phyloP scores from a whole-genome alignment of 1,140 invertebrate species.

The Caerostris extrusa region DNA sequence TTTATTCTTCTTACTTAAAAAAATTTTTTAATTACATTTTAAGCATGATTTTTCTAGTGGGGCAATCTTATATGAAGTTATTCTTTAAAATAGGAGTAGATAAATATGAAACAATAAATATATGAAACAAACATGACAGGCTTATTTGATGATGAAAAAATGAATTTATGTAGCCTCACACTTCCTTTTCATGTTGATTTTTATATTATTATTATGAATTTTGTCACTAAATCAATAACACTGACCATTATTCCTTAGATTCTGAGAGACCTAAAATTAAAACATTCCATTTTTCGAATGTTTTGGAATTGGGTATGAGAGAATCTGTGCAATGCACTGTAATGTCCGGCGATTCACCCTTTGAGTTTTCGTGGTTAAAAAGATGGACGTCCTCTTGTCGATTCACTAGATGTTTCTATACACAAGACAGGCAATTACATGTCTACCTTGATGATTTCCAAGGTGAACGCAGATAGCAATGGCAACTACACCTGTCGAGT shows the following conservation, averaged over 20 bases:
- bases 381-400: constrained; percentile 60
- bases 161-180: too few species aligned
- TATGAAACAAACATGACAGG: too few species aligned
- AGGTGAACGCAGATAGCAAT: constrained; percentile 71
- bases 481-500: constrained; percentile 79
- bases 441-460: constrained; percentile 58
- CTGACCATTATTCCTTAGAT: background rate
- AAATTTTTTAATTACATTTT: too few species aligned
- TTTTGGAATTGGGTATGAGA: constrained; percentile 86
- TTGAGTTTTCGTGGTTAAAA: constrained; percentile 79
- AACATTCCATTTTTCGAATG: constrained; percentile 79
- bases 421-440: constrained; percentile 80
- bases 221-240: too few species aligned
- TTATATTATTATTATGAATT: too few species aligned
- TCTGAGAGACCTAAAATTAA: constrained; percentile 70
- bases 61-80: too few species aligned
- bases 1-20: too few species aligned
- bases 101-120: too few species aligned
- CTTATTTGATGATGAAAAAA: too few species aligned
- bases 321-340: constrained; percentile 83
- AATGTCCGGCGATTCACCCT: constrained; percentile 77
- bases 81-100: too few species aligned
- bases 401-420: background rate
- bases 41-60: too few species aligned
- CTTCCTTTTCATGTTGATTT: too few species aligned